These are phyloP conservation scores for Cantharis lateralis DNA, from an alignment of 2,888 invertebrate species.

Conservation along the genomic window DNA sequence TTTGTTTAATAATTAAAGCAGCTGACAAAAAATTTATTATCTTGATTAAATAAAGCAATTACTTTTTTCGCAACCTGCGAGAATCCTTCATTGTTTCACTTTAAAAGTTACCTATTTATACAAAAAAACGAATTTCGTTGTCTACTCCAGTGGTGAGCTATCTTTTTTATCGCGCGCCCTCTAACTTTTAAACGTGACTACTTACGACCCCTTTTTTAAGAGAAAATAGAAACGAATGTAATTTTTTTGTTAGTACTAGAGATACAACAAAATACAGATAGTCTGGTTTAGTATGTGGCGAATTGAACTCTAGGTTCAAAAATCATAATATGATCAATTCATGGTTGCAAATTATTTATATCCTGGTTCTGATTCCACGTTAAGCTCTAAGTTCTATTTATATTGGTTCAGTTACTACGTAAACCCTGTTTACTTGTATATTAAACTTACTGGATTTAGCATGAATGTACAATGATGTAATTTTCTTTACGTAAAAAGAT, in stretches of 20 bases:
- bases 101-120: not conserved
- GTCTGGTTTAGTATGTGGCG: not conserved
- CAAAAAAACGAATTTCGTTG: not conserved
- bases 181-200: not conserved
- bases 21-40: not conserved
- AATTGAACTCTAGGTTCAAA: not conserved
- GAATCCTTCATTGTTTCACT: not conserved
- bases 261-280: not conserved
- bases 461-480: no score
- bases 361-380: no score
- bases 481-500: no score
- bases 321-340: not conserved
- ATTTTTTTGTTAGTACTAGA: not conserved
- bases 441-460: no score
- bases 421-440: no score
- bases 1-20: not conserved
- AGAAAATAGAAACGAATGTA: not conserved
- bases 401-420: no score
- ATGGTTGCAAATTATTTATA: no score
- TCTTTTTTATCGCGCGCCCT: not conserved
- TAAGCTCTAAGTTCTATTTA: no score
- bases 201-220: not conserved
- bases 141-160: not conserved
- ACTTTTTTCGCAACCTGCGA: not conserved
- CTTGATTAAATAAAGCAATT: not conserved